phyloP scores from a whole-genome alignment of 53 echinoderm and acorn worm genomes.

The Hippasteria phrygiana region DNA sequence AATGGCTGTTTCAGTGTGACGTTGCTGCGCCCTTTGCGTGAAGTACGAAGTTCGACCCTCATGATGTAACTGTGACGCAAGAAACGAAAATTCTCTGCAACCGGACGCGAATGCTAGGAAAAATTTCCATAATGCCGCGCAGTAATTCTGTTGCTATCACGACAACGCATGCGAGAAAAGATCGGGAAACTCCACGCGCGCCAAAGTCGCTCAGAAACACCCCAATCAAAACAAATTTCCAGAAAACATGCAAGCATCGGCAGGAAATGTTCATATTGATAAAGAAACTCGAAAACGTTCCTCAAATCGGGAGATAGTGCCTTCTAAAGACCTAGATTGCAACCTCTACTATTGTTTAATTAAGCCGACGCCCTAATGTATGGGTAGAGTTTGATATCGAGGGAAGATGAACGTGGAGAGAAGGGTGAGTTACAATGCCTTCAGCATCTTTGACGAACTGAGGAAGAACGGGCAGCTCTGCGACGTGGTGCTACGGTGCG shows the following conservation, averaged over 20 bases:
- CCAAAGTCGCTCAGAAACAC: constrained; percentile 32
- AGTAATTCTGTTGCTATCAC: background rate
- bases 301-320: background rate
- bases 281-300: background rate
- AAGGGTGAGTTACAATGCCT: constrained; percentile 66
- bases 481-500: constrained; percentile 87
- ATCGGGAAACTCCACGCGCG: constrained; percentile 3
- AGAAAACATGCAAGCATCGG: background rate
- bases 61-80: too few relatives aligned
- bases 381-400: background rate
- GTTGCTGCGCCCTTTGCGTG: too few relatives aligned
- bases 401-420: constrained; percentile 48
- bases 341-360: background rate
- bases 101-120: background rate
- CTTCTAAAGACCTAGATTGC: too few relatives aligned
- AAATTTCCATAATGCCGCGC: background rate
- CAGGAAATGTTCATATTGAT: background rate
- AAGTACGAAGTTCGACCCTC: too few relatives aligned
- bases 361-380: background rate
- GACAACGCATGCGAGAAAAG: background rate
- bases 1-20: too few relatives aligned
- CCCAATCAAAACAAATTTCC: constrained; percentile 14
- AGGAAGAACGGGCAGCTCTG: constrained; percentile 87
- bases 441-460: constrained; percentile 87
- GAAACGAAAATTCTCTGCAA: too few relatives aligned